These are phyloP conservation scores for Sebastes itinus DNA, from an alignment of 2,797 vertebrate species.

Conservation along the genomic window DNA sequence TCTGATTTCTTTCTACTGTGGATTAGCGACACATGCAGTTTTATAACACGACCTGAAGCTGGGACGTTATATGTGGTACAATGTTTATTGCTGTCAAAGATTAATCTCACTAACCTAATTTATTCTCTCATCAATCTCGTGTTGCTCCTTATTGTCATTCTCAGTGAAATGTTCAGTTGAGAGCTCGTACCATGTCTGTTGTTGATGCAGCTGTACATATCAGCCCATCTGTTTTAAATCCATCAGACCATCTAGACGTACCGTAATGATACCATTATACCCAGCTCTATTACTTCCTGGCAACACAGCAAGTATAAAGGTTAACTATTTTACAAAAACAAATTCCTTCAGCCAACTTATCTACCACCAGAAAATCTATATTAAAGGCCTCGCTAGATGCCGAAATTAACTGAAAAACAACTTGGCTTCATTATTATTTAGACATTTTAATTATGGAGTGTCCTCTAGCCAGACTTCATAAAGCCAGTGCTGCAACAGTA, in stretches of 20 bases:
- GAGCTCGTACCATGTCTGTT: neutral
- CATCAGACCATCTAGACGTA: neutral
- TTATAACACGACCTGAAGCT: neutral
- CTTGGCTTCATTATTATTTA: slow-evolving; percentile 63
- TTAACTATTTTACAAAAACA: slow-evolving; percentile 3
- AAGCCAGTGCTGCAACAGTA: slow-evolving; percentile 49
- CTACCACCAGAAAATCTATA: slow-evolving; percentile 26
- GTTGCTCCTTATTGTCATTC: neutral
- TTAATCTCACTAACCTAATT: neutral
- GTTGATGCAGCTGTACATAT: neutral
- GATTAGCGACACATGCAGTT: neutral
- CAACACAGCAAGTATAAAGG: neutral
- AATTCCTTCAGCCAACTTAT: slow-evolving; percentile 15
- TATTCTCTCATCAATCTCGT: neutral
- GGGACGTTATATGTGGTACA: neutral
- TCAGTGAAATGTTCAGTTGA: neutral
- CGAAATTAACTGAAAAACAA: slow-evolving; percentile 54
- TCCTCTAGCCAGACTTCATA: slow-evolving; percentile 69
- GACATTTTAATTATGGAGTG: slow-evolving; percentile 65
- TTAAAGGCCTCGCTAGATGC: slow-evolving; percentile 36
- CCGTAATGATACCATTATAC: neutral
- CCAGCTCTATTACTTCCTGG: neutral
- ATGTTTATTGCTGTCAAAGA: neutral
- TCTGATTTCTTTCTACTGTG: neutral
- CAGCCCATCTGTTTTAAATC: neutral